A percentile compares a stretch with the other conserved stretches of the same genome.
These are phyloP conservation scores for Pelecanus crispus DNA, from an alignment of 2,113 vertebrate species.

Conservation along the genomic window DNA sequence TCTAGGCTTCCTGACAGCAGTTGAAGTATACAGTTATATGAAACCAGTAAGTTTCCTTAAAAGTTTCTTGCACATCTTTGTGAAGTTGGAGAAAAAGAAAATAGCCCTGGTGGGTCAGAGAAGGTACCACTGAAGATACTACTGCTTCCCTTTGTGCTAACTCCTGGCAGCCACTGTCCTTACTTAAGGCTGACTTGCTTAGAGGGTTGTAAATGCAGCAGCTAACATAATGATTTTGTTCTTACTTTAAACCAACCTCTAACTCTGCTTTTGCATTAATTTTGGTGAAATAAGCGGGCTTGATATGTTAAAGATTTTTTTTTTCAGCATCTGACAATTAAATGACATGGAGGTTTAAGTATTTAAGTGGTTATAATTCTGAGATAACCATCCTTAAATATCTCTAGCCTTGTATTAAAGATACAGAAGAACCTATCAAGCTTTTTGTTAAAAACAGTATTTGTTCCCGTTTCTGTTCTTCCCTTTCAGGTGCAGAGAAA, in stretches of 20 bases:
- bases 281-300: neutral
- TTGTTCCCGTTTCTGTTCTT: neutral
- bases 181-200: neutral
- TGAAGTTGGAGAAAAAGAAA: neutral
- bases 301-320: neutral
- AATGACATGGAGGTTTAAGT: neutral
- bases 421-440: neutral
- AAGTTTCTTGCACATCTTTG: neutral
- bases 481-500: neutral
- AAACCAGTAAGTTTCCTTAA: neutral
- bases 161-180: neutral
- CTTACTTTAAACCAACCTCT: neutral
- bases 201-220: neutral
- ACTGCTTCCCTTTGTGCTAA: neutral
- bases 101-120: neutral
- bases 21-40: neutral
- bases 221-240: neutral
- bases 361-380: neutral
- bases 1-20: neutral
- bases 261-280: neutral
- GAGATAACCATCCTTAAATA: neutral
- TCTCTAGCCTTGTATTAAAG: neutral
- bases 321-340: neutral
- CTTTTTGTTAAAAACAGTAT: neutral
- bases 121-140: neutral